These are phyloP conservation scores for Calliopsis andreniformis DNA, from an alignment of 1,140 invertebrate species.

Conservation along the genomic window DNA sequence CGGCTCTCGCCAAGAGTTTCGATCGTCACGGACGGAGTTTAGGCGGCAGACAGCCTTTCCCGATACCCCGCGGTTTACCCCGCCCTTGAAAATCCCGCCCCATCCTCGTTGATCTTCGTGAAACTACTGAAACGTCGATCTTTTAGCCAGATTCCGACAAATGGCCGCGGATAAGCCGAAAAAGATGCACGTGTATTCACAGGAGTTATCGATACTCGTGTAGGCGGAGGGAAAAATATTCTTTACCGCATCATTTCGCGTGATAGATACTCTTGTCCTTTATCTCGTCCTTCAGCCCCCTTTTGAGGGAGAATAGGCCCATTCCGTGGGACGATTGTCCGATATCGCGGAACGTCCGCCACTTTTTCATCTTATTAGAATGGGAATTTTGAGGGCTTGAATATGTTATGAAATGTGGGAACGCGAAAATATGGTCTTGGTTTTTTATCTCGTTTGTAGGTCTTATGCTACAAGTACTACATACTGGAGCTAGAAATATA, in stretches of 20 bases:
- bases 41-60: slow-evolving; percentile 49
- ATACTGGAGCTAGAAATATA: too few species aligned
- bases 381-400: too few species aligned
- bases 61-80: slow-evolving; percentile 43
- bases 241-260: neutral
- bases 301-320: slow-evolving; percentile 5
- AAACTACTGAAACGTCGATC: neutral
- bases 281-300: slow-evolving; percentile 12
- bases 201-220: neutral
- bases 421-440: too few species aligned
- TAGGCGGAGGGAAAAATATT: neutral
- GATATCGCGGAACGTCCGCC: slow-evolving; percentile 17
- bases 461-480: too few species aligned
- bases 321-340: slow-evolving; percentile 40
- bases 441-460: too few species aligned
- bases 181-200: too few species aligned
- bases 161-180: too few species aligned
- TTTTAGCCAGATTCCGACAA: neutral
- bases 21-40: slow-evolving; percentile 57
- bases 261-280: neutral
- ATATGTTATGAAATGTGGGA: too few species aligned
- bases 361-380: neutral
- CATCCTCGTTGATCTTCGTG: neutral
- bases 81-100: slow-evolving; percentile 4
- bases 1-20: slow-evolving; percentile 49